Conservation (phyloP, 2,888 invertebrate genomes). For the Lasioglossum malachurum region DNA sequence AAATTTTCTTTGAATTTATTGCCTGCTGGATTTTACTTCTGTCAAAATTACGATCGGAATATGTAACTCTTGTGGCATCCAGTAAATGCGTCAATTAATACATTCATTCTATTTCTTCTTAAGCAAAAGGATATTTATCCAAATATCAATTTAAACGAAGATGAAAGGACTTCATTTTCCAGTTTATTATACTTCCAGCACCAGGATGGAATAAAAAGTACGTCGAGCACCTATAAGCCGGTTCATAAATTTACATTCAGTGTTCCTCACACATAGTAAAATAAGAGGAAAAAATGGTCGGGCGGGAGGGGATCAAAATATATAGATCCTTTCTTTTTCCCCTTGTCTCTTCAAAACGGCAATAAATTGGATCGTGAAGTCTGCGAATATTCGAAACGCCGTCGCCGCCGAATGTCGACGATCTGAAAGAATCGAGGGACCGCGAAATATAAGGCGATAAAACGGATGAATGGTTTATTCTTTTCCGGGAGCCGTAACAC, state of each 20-base stretch:
- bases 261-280: not conserved
- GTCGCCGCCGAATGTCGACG: not conserved
- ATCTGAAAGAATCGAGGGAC: constrained; percentile 16
- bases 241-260: constrained; percentile 22
- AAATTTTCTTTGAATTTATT: not conserved
- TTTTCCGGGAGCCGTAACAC: constrained; percentile 25
- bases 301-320: not conserved
- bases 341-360: not conserved
- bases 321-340: not conserved
- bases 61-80: not conserved
- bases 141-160: not conserved
- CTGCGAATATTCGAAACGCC: constrained; percentile 1
- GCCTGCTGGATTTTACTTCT: not conserved
- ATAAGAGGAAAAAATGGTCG: not conserved
- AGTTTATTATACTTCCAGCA: not conserved
- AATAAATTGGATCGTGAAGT: constrained; percentile 9
- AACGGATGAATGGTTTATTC: constrained; percentile 20
- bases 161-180: not conserved
- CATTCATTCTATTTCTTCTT: not conserved
- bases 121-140: too few relatives aligned
- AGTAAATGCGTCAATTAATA: not conserved
- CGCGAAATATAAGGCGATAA: constrained; percentile 16
- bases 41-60: not conserved
- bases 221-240: not conserved
- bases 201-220: not conserved